A percentile compares a stretch with the other conserved stretches of the same genome.
phyloP scores from a whole-genome alignment of 2,888 invertebrate genomes.

The Agonopterix heracliana region DNA sequence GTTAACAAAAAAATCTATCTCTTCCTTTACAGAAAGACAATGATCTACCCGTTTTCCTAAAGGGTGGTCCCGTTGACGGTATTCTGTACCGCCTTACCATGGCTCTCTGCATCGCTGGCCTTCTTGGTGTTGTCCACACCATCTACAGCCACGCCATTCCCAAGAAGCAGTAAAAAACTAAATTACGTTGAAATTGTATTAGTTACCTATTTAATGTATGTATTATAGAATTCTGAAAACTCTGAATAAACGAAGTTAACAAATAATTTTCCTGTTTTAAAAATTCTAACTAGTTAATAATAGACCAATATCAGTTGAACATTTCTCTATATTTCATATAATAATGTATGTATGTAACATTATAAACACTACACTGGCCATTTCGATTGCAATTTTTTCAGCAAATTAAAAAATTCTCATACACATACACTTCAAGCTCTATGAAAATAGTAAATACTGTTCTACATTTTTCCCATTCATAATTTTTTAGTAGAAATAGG shows the following conservation, averaged over 20 bases:
- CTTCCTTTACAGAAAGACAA: slow-evolving; percentile 69
- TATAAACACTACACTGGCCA: background rate
- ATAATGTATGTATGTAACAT: slow-evolving; percentile 1
- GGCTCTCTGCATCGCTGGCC: slow-evolving; percentile 50
- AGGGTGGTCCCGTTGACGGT: slow-evolving; percentile 73
- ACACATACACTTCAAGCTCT: too few relatives aligned
- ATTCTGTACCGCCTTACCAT: slow-evolving; percentile 64
- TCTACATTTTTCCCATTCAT: too few relatives aligned
- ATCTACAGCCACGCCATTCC: slow-evolving; percentile 54
- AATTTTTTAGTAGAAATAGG: too few relatives aligned
- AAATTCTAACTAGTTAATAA: background rate
- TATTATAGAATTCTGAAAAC: slow-evolving; percentile 27
- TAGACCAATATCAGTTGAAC: slow-evolving; percentile 5
- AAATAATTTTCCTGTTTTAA: background rate
- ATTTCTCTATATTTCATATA: slow-evolving; percentile 8
- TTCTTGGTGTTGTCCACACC: slow-evolving; percentile 54
- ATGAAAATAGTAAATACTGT: too few relatives aligned
- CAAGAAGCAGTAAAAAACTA: slow-evolving; percentile 42
- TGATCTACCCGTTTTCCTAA: slow-evolving; percentile 76
- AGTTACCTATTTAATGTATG: slow-evolving; percentile 43
- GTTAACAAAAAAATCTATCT: too few relatives aligned
- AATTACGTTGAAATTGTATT: slow-evolving; percentile 30
- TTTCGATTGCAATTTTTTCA: background rate
- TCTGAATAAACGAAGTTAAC: slow-evolving; percentile 40
- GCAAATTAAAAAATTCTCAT: too few relatives aligned